Percentiles rank a stretch among this genome's conserved stretches.
phyloP scores from a whole-genome alignment of 2,888 invertebrate species.

The Melipona bicolor region DNA sequence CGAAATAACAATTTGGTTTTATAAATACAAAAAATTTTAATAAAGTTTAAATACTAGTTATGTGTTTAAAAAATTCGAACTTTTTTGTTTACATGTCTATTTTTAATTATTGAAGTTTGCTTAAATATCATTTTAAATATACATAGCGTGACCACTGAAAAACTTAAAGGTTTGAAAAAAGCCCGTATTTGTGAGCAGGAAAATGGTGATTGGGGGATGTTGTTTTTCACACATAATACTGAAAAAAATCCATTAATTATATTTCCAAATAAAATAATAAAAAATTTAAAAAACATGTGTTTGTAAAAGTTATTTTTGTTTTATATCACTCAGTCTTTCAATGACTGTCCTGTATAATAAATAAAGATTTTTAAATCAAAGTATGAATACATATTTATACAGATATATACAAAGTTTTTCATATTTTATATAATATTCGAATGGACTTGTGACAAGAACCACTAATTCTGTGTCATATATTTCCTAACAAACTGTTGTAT shows the following conservation, averaged over 20 bases:
- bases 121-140: not conserved
- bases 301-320: too few relatives aligned
- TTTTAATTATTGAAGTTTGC: not conserved
- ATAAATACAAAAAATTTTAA: constrained; percentile 1
- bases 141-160: too few relatives aligned
- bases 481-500: constrained; percentile 86
- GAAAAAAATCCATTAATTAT: too few relatives aligned
- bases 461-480: constrained; percentile 44
- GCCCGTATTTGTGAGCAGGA: too few relatives aligned
- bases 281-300: too few relatives aligned
- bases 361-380: constrained; percentile 20
- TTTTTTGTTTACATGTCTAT: not conserved
- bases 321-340: too few relatives aligned
- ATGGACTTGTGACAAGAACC: constrained; percentile 10
- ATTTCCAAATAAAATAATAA: too few relatives aligned
- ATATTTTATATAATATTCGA: not conserved
- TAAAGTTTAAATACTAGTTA: not conserved
- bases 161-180: too few relatives aligned
- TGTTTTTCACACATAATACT: too few relatives aligned
- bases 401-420: constrained; percentile 27
- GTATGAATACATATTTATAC: constrained; percentile 11
- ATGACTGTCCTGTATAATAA: not conserved
- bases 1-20: not conserved
- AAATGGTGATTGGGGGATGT: too few relatives aligned
- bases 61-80: not conserved